phyloP scores from a whole-genome alignment of 1,140 invertebrate species.

The Pentalonia nigronervosa region DNA sequence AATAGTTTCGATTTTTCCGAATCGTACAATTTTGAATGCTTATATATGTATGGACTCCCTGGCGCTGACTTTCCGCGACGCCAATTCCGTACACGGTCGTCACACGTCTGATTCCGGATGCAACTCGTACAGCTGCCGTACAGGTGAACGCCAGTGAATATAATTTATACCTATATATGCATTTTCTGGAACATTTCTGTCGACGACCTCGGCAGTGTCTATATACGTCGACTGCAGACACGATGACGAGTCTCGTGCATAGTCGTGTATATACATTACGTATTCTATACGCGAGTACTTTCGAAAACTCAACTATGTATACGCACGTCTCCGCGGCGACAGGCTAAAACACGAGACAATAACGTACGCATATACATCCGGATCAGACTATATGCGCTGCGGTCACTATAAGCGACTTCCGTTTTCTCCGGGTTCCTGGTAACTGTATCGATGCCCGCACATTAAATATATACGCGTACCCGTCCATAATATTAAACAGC shows the following conservation, averaged over 20 bases:
- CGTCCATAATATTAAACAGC: not conserved
- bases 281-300: not conserved
- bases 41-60: not conserved
- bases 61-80: not conserved
- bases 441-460: not conserved
- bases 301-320: not conserved
- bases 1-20: not conserved
- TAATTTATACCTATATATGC: not conserved
- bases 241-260: not conserved
- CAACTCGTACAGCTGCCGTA: not conserved
- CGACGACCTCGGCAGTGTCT: not conserved
- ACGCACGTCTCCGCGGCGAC: not conserved
- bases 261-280: not conserved
- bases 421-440: not conserved
- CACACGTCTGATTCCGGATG: not conserved
- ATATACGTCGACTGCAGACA: not conserved
- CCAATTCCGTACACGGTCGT: not conserved
- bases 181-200: conserved; percentile 1
- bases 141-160: not conserved
- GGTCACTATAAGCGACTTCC: not conserved
- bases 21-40: not conserved
- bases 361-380: not conserved
- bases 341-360: not conserved
- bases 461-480: not conserved
- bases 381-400: not conserved